Base-by-base conservation (phyloP, 2,888 invertebrate genomes). In the Drosophila algonquin region DNA sequence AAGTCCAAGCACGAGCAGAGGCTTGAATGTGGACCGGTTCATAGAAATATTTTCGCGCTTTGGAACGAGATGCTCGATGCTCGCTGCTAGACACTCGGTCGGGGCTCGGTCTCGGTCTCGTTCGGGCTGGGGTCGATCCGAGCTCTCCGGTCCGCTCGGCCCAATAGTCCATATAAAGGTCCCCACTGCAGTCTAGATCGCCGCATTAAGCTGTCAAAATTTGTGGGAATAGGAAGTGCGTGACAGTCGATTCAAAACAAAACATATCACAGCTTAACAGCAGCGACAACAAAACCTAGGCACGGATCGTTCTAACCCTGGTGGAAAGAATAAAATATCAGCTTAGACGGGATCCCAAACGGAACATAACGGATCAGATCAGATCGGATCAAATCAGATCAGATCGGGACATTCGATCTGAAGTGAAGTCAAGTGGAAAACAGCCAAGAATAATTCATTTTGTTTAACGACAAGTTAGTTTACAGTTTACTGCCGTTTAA, bases 211-310 rank as follows among this genome's bases (percentile, higher is more conserved):
- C 78, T 81, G 79, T 81, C 79, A 84, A 86, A 83, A 79, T 80
- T 84, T 84, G 90, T 83, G 87, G 84, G 85, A 87, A 86, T 82
- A 84, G 84, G 89, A 90, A 90, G 89, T 90, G 85, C 80, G 81
- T 80, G 85, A 64, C 77, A 79, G 77, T 74, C 80, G 56, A 79
- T 74, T 87, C 82, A 63, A 73, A 72, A 57, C 58, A 78, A 67
- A 79, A 71, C 55, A 14, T n/a, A 40, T n/a, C 40, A 40, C 40
- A 40, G n/a, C 40, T 40, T n/a, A 55, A 59, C 44, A 53, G 18
- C 46, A 57, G 47, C 55, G 55, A 44, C 18, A 56, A 63, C 52
- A 46, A 21, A n/a, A 7, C 40, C 40, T 6, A 40, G 40, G 6
- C 1, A 40, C 40, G 40, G 40, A 18, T 35, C 40, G 35, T 32